These are phyloP conservation scores for Microcebus murinus DNA, from an alignment of 2,113 vertebrate species.

Conservation along the genomic window DNA sequence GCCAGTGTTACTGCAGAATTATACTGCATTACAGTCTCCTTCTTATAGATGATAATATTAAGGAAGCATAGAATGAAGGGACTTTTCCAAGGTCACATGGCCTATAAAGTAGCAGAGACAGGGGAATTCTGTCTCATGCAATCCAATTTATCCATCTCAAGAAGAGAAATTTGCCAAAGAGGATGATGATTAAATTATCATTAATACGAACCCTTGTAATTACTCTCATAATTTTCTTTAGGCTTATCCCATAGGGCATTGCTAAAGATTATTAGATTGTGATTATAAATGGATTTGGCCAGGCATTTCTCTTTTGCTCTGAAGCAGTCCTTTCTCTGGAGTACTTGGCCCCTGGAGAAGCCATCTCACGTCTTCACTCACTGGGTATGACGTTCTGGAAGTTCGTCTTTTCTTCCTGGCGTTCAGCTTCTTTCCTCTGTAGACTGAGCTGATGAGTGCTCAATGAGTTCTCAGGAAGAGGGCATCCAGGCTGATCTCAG, in stretches of 20 bases:
- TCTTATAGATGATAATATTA: background rate
- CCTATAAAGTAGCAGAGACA: background rate
- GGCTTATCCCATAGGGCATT: conserved; percentile 24
- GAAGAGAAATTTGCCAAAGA: background rate
- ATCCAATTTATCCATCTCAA: background rate
- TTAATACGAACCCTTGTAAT: conserved; percentile 29
- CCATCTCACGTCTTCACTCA: background rate
- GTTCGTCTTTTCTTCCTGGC: background rate
- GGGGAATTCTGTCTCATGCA: background rate
- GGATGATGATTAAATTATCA: conserved; percentile 20
- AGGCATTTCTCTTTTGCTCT: background rate
- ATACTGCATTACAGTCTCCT: background rate
- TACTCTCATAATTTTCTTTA: conserved; percentile 33
- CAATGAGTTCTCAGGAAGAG: background rate
- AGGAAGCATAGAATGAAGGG: background rate
- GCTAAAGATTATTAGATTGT: conserved; percentile 43
- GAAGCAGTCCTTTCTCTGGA: background rate
- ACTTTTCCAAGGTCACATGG: background rate
- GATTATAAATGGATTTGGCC: conserved; percentile 11
- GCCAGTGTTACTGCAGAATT: background rate
- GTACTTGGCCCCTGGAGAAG: background rate
- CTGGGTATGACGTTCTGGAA: background rate
- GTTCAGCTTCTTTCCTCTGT: background rate
- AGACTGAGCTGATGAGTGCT: background rate
- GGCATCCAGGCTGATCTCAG: background rate